phyloP scores from a whole-genome alignment of 35 echinoderm and acorn worm species.

The Nesometra sesokonis region DNA sequence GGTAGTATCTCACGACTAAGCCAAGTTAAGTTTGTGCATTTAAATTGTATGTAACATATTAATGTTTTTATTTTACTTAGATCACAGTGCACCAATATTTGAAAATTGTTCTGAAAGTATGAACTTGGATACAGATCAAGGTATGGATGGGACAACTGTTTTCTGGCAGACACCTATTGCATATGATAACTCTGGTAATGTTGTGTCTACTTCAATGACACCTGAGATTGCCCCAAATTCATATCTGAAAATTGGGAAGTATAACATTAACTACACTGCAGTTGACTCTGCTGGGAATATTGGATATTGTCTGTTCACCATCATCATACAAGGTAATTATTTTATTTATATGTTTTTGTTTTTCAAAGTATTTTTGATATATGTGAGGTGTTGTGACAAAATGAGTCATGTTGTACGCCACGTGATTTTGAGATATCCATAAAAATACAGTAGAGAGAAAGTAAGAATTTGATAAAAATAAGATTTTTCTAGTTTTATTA shows the following conservation, averaged over 20 bases:
- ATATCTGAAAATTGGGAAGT: neutral
- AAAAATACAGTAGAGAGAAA: too few relatives aligned
- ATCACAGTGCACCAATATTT: neutral
- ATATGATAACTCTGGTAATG: neutral
- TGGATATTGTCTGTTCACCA: neutral
- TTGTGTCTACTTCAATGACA: neutral
- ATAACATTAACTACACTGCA: neutral
- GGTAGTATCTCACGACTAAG: too few relatives aligned
- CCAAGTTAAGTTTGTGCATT: too few relatives aligned
- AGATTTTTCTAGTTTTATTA: too few relatives aligned
- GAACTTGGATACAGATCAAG: neutral
- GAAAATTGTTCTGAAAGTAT: neutral
- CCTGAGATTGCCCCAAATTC: neutral
- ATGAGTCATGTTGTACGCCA: too few relatives aligned
- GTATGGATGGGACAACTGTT: neutral
- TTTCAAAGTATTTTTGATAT: too few relatives aligned
- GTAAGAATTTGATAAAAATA: too few relatives aligned
- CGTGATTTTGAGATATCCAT: too few relatives aligned
- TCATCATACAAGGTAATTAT: neutral
- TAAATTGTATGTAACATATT: too few relatives aligned
- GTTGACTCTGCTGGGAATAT: neutral
- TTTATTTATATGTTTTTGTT: too few relatives aligned
- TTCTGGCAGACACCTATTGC: neutral
- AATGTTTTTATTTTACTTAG: neutral
- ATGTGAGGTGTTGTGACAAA: too few relatives aligned